These are phyloP conservation scores for Achatina immaculata DNA, from an alignment of 1,140 invertebrate species.

Conservation along the genomic window DNA sequence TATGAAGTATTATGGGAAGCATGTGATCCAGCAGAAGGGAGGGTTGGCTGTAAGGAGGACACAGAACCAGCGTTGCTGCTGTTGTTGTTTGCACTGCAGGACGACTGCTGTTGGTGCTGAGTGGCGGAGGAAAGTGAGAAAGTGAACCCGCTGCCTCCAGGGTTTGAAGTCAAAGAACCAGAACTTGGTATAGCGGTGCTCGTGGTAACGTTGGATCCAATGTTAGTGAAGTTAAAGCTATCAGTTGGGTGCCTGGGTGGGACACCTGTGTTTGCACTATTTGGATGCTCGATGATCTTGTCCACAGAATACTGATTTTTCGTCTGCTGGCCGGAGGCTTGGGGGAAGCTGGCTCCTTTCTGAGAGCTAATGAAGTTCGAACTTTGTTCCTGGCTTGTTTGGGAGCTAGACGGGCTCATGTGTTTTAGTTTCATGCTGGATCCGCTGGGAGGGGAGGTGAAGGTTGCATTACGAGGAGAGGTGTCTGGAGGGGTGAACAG, in stretches of 20 bases:
- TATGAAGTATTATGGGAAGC: conserved; percentile 38
- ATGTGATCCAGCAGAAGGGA: conserved; percentile 48
- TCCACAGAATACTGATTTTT: conserved; percentile 43
- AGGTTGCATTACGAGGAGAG: conserved; percentile 11
- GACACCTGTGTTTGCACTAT: conserved; percentile 4
- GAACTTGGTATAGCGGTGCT: conserved; percentile 40
- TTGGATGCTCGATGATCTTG: conserved; percentile 34
- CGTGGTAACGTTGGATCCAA: conserved; percentile 59
- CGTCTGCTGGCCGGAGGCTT: conserved; percentile 7
- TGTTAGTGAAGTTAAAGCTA: conserved; percentile 62
- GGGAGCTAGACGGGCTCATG: conserved; percentile 57
- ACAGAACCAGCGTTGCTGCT: conserved; percentile 22
- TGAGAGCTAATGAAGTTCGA: conserved; percentile 29
- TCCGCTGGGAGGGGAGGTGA: conserved; percentile 31
- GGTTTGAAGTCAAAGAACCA: conserved; percentile 26
- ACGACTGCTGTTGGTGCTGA: conserved; percentile 19
- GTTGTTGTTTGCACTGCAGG: conserved; percentile 26
- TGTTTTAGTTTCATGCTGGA: conserved; percentile 42
- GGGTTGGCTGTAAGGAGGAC: conserved; percentile 5
- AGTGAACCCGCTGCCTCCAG: conserved; percentile 8
- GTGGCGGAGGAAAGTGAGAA: conserved; percentile 24
- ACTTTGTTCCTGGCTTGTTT: conserved; percentile 31
- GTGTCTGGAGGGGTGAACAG: conserved; percentile 20
- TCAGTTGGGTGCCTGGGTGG: conserved; percentile 49
- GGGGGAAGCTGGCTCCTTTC: conserved; percentile 1